Conservation (phyloP, 2,113 vertebrate species). For the Aix galericulata region DNA sequence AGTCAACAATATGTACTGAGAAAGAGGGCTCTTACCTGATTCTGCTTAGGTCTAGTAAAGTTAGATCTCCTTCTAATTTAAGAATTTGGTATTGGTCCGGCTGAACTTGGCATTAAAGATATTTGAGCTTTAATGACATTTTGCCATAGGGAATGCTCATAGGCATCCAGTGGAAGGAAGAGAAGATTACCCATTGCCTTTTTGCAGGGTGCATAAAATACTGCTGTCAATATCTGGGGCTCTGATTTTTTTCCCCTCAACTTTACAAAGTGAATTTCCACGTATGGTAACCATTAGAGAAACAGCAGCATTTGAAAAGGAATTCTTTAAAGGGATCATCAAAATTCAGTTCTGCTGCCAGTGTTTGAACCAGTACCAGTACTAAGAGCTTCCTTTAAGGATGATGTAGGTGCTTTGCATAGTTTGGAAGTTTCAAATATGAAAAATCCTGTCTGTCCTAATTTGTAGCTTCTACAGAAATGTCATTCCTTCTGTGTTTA, state of each 20-base stretch:
- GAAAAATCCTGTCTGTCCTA: not conserved
- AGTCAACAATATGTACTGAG: not conserved
- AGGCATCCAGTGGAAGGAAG: not conserved
- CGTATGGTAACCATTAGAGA: not conserved
- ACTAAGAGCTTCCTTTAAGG: constrained; percentile 1
- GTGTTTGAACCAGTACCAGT: not conserved
- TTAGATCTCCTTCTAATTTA: not conserved
- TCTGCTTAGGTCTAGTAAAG: not conserved
- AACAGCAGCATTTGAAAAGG: not conserved
- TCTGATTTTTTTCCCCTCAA: not conserved
- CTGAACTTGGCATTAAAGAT: not conserved
- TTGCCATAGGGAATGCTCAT: not conserved
- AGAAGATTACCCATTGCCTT: not conserved
- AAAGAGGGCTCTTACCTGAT: not conserved
- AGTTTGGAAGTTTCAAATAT: not conserved
- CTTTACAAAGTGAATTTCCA: not conserved
- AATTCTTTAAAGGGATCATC: not conserved
- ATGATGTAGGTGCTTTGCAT: not conserved
- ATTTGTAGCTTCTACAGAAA: not conserved
- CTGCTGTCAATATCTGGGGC: not conserved
- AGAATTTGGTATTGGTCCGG: not conserved
- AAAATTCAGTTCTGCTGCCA: not conserved
- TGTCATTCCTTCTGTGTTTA: not conserved
- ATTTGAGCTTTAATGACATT: not conserved
- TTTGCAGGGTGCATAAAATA: not conserved